Evolutionary conservation across 92 coral and sea anemone genomes (phyloP).

Genomic region (Phenganax stokvisi): DNA sequence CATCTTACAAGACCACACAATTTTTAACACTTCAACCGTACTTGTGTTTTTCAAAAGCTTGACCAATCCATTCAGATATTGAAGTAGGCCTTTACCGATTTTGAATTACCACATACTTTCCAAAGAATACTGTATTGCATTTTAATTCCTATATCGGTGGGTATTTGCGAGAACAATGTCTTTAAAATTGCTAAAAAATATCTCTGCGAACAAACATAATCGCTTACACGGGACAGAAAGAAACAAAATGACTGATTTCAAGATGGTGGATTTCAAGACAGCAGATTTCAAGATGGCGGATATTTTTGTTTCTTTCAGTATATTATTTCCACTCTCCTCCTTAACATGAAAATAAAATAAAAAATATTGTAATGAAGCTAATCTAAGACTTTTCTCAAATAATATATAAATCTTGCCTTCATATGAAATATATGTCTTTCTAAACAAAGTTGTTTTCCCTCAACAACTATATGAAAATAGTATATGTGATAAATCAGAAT

Average conservation of each 20-base stretch:
- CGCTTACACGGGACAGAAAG: background rate
- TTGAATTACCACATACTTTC: no score
- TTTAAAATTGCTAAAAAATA: no score
- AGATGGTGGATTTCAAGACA: constrained; percentile 34
- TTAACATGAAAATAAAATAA: background rate
- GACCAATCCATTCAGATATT: background rate
- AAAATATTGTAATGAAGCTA: background rate
- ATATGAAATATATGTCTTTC: no score
- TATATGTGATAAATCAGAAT: no score
- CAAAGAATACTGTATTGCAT: no score
- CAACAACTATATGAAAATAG: no score
- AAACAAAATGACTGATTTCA: constrained; percentile 19
- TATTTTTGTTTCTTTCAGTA: constrained; percentile 17
- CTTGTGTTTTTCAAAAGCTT: background rate
- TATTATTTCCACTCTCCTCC: background rate
- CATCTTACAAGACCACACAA: background rate
- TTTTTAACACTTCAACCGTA: background rate
- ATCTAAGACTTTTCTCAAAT: background rate
- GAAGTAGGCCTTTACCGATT: no score
- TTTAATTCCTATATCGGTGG: no score
- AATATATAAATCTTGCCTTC: no score
- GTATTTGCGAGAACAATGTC: no score
- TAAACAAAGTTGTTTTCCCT: no score
- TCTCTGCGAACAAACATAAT: no score
- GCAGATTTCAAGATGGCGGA: constrained; percentile 36